A percentile compares a stretch with the other conserved stretches of the same genome.
Evolutionary conservation across 2,797 vertebrate genomes (phyloP).

Genomic region (Sebastes umbrosus): DNA sequence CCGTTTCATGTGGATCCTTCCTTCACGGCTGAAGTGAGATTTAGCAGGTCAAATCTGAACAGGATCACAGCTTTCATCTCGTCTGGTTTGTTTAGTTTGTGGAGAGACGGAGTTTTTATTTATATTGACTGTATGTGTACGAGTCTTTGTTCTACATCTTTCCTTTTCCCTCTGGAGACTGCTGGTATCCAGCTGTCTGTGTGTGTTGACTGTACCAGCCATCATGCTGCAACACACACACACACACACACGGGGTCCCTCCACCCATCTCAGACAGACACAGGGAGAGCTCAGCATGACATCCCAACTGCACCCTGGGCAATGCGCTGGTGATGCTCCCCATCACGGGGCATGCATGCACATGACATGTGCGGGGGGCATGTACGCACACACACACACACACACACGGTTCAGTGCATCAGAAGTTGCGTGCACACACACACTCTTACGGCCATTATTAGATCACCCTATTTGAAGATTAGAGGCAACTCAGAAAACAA

Average conservation of each 20-base stretch:
- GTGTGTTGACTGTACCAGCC: conserved; percentile 74
- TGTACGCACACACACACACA: background rate
- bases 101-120: background rate
- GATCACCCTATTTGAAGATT: conserved; percentile 71
- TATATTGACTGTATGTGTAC: conserved; percentile 9
- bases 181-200: conserved; percentile 73
- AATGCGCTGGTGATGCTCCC: conserved; percentile 26
- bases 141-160: conserved; percentile 50
- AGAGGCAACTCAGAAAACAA: conserved; percentile 69
- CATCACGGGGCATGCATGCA: conserved; percentile 11
- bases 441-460: conserved; percentile 58
- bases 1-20: conserved; percentile 11
- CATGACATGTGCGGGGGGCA: conserved; percentile 49
- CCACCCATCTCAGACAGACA: conserved; percentile 57
- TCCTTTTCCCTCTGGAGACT: conserved; percentile 51
- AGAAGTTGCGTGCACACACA: conserved; percentile 24
- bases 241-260: conserved; percentile 4
- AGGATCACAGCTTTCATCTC: background rate
- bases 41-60: conserved; percentile 3
- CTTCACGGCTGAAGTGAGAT: background rate
- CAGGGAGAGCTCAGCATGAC: conserved; percentile 66
- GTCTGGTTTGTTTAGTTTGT: conserved; percentile 3
- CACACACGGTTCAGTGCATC: conserved; percentile 30
- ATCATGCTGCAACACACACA: conserved; percentile 40
- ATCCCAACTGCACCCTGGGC: conserved; percentile 69